These are phyloP conservation scores for Brachyhypopomus gauderio DNA, from an alignment of 2,113 vertebrate species.

Conservation along the genomic window DNA sequence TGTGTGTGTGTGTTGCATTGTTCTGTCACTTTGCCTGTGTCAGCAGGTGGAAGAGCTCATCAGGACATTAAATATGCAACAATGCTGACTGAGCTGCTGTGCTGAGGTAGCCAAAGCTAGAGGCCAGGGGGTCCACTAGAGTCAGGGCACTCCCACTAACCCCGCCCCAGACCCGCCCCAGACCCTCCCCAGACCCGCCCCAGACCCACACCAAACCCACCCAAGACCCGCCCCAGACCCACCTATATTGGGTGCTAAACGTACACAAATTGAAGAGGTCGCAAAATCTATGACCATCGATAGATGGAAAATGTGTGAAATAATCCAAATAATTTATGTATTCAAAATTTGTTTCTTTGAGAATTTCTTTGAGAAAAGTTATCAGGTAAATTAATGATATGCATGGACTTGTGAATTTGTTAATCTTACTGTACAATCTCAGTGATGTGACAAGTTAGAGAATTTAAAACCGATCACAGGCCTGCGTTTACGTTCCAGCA, in stretches of 20 bases:
- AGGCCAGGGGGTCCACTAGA: constrained; percentile 62
- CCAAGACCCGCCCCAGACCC: neutral
- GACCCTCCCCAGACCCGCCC: too few species aligned
- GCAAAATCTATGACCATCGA: too few species aligned
- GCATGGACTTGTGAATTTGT: neutral
- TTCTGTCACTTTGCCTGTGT: constrained; percentile 99
- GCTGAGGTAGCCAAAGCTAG: constrained; percentile 84
- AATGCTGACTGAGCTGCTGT: constrained; percentile 94
- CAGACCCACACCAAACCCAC: too few species aligned
- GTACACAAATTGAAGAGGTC: too few species aligned
- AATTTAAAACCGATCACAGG: neutral
- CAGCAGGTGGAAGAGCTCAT: constrained; percentile 97
- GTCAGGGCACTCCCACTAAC: constrained; percentile 52
- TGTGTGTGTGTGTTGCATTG: too few species aligned
- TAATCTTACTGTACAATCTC: neutral
- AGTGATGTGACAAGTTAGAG: neutral
- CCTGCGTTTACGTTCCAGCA: neutral
- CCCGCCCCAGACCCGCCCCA: constrained; percentile 10
- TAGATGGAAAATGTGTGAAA: neutral
- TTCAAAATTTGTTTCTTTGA: neutral
- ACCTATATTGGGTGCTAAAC: too few species aligned
- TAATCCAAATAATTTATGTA: neutral
- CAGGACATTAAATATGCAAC: constrained; percentile 99
- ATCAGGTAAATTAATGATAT: neutral
- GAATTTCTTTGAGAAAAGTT: neutral